Percentiles rank a stretch among this genome's conserved stretches.
These are phyloP conservation scores for Typhlichthys eigenmanni DNA, from an alignment of 2,797 vertebrate species.

Conservation along the genomic window DNA sequence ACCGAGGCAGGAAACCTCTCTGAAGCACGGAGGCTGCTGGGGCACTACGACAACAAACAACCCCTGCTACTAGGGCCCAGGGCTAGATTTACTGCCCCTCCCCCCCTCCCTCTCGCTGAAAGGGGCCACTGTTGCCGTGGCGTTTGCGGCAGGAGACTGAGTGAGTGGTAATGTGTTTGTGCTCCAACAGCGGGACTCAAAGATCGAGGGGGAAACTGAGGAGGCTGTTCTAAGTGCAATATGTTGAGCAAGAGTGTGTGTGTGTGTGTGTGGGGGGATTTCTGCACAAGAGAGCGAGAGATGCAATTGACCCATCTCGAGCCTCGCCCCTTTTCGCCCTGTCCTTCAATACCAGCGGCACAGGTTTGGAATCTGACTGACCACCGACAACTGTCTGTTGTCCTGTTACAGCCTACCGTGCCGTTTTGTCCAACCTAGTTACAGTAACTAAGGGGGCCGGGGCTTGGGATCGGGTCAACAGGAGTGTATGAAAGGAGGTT, in stretches of 20 bases:
- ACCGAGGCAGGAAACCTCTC: too few relatives aligned
- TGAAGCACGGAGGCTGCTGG: constrained; percentile 35
- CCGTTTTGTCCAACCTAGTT: too few relatives aligned
- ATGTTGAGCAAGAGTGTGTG: constrained; percentile 53
- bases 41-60: constrained; percentile 32
- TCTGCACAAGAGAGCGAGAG: too few relatives aligned
- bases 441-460: too few relatives aligned
- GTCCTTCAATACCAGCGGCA: too few relatives aligned
- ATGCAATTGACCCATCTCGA: too few relatives aligned
- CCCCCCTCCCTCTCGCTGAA: constrained; percentile 45
- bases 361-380: too few relatives aligned
- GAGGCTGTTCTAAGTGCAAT: constrained; percentile 60
- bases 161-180: constrained; percentile 16
- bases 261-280: background rate
- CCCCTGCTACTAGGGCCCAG: too few relatives aligned
- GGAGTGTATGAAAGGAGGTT: background rate
- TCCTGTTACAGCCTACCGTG: too few relatives aligned
- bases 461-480: too few relatives aligned
- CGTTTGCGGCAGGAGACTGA: constrained; percentile 27
- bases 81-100: constrained; percentile 54
- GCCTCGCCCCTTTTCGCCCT: too few relatives aligned
- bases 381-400: too few relatives aligned
- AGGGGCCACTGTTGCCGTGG: constrained; percentile 61
- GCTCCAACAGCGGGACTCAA: constrained; percentile 53
- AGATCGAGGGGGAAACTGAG: constrained; percentile 50